Evolutionary conservation across 2,797 vertebrate species (phyloP).

Genomic region (Gadopsis marmoratus): DNA sequence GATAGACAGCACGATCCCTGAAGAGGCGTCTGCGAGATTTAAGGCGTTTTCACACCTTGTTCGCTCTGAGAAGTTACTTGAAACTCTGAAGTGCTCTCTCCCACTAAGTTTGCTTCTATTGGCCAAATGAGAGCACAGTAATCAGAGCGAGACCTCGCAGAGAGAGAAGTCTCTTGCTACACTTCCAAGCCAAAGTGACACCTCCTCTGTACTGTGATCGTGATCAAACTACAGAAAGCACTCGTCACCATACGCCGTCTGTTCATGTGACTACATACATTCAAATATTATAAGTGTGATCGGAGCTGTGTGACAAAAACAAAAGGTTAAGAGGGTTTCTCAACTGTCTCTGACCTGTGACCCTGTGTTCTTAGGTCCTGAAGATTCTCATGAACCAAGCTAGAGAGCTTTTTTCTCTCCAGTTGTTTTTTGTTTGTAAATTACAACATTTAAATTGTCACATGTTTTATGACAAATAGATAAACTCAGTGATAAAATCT

Average conservation of each 20-base stretch:
- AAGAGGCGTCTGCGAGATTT: slow-evolving; percentile 61
- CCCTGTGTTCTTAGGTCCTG: neutral
- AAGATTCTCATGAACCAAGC: neutral
- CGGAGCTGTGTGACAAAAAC: neutral
- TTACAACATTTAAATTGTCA: neutral
- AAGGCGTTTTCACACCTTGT: slow-evolving; percentile 61
- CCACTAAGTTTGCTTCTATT: slow-evolving; percentile 51
- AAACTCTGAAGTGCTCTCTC: slow-evolving; percentile 44
- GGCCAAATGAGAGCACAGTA: slow-evolving; percentile 46
- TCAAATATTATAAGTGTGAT: neutral
- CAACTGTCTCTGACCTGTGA: neutral
- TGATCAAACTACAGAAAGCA: slow-evolving; percentile 13
- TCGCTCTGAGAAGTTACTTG: slow-evolving; percentile 51
- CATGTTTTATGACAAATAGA: no score
- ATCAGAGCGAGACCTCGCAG: slow-evolving; percentile 49
- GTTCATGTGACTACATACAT: neutral
- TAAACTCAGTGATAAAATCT: no score
- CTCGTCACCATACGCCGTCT: neutral
- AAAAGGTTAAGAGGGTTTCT: neutral
- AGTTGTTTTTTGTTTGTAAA: neutral
- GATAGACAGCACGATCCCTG: slow-evolving; percentile 55
- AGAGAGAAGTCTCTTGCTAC: slow-evolving; percentile 28
- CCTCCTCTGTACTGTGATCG: slow-evolving; percentile 20
- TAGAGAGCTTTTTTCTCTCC: neutral
- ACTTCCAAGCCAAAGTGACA: slow-evolving; percentile 23